phyloP scores from a whole-genome alignment of 1,140 invertebrate genomes.

The Rhopalosiphum maidis region DNA sequence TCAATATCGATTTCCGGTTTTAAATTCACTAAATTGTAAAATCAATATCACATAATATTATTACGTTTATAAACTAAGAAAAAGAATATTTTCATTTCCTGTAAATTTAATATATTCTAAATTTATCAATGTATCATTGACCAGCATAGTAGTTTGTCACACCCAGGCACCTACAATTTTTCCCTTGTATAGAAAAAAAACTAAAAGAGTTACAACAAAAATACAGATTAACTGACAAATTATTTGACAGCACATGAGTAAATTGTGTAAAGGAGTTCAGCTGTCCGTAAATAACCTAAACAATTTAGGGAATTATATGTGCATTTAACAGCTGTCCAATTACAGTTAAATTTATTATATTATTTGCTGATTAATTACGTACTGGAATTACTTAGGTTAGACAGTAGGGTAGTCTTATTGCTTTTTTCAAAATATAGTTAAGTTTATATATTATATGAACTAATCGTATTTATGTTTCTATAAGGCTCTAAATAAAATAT shows the following conservation, averaged over 20 bases:
- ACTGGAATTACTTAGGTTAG: not conserved
- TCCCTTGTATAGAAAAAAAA: not conserved
- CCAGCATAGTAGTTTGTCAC: not conserved
- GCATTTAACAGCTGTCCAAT: not conserved
- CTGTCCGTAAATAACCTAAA: not conserved
- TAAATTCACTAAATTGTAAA: not conserved
- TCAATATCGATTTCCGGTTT: not conserved
- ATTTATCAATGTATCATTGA: not conserved
- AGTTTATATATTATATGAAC: not conserved
- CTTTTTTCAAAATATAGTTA: not conserved
- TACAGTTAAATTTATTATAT: not conserved
- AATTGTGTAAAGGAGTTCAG: not conserved
- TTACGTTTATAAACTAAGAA: not conserved
- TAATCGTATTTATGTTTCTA: not conserved
- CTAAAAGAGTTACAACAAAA: not conserved
- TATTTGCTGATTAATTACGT: not conserved
- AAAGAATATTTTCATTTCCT: not conserved
- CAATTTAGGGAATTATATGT: not conserved
- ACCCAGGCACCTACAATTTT: not conserved
- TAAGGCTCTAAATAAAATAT: not conserved
- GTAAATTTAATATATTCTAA: too few species aligned
- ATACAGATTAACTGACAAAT: not conserved
- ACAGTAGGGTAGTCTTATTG: not conserved
- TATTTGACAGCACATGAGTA: not conserved
- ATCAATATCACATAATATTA: not conserved